A percentile compares a stretch with the other conserved stretches of the same genome.
Conservation (phyloP, 2,888 invertebrate genomes). For the Rhyacophila evoluta region DNA sequence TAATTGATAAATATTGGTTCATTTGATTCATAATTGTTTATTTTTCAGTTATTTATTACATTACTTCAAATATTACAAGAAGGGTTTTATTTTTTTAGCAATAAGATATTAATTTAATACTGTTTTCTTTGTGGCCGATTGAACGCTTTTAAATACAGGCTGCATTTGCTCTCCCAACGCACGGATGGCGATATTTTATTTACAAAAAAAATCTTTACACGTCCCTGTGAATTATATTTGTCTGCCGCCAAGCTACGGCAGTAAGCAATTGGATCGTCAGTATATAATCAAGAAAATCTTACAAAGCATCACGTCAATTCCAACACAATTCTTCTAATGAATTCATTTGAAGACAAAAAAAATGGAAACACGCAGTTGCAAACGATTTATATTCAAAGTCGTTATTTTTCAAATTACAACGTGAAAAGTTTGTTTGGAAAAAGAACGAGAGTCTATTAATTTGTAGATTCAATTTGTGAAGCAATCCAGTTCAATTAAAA, state of each 20-base stretch:
- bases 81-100: no score
- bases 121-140: no score
- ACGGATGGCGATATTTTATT: neutral
- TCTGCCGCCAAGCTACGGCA: constrained; percentile 4
- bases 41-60: no score
- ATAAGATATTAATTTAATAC: no score
- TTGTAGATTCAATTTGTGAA: no score
- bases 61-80: no score
- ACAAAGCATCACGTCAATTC: neutral
- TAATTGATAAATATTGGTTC: no score
- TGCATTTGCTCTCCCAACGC: neutral
- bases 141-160: no score
- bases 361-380: neutral
- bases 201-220: neutral
- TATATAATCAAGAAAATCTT: constrained; percentile 9
- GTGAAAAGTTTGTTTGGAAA: neutral
- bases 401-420: neutral
- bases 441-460: neutral
- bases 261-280: neutral
- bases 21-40: no score
- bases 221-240: constrained; percentile 38
- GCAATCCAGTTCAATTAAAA: no score
- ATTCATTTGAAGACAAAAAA: neutral
- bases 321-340: neutral
- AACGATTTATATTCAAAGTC: neutral